Base-by-base conservation (phyloP, 2,888 invertebrate species). In the Stenotaenia linearis region DNA sequence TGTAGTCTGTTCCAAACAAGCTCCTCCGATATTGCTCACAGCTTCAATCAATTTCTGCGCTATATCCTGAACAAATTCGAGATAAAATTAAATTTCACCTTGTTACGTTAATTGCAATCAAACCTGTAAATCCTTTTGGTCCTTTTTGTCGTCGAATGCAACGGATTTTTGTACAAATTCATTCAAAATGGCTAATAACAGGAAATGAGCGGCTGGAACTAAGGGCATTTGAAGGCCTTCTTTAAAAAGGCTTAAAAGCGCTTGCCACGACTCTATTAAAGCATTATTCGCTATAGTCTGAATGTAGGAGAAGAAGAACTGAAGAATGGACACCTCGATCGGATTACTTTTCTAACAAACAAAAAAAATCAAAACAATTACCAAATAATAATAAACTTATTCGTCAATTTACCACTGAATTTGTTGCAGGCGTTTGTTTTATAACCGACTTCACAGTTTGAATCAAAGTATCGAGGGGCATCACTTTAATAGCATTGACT, bases 1-100 rank as follows among this genome's bases (percentile, higher is more conserved):
- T 0, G 95, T 95, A 0, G 95, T 94, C 86, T 95, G 94, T 85
- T 95, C 95, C 82, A 96, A 88, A 83, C 94, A 93, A n/a, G 94
- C 92, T n/a, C 94, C 94, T 7, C 95, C 95, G 45, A 95, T 92
- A 86, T 90, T 90, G 5, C 93, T 92, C 80, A 94, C 90, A 4
- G 92, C 91, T 85, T 96, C 96, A 56, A 95, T 90, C 79, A 96
- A 87, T 80, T 86, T 86, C 81, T 88, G 87, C 7, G 88, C 86
- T n/a, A 88, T 86, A 77, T 89, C 89, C 85, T 89, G 84, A 1
- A 75, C 12, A 30, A 15, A 15, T 75, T 28, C 10, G n/a, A 12
- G 81, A 81, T 78, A 82, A 81, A 76, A 82, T 83, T 80, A 83
- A 83, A 32, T 56, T 56, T 18, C 18, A 56, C 61, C 61, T 56